These are phyloP conservation scores for Dryococelus australis DNA, from an alignment of 2,888 invertebrate species.

Conservation along the genomic window DNA sequence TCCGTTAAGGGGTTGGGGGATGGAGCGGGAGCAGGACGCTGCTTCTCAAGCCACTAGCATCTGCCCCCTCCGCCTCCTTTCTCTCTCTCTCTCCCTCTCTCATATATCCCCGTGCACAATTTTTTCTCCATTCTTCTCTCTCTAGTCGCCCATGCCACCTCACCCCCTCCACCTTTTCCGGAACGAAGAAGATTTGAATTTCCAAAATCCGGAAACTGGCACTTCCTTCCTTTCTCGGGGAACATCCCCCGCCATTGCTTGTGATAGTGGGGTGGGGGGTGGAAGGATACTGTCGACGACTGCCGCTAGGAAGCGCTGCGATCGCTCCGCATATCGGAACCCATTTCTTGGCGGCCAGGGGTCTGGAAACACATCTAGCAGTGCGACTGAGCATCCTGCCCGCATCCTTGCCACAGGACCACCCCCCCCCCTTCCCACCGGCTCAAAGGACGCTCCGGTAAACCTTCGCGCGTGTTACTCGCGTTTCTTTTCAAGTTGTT, in stretches of 20 bases:
- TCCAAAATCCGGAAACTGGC: slow-evolving; percentile 16
- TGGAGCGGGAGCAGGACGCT: not conserved
- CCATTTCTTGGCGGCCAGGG: not conserved
- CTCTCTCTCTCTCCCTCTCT: not conserved
- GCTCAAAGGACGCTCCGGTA: not conserved
- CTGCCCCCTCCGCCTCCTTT: too few species aligned
- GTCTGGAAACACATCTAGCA: not conserved
- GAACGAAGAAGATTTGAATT: slow-evolving; percentile 16
- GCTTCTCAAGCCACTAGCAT: not conserved
- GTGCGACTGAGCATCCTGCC: not conserved
- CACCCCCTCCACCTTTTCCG: not conserved
- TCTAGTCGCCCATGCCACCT: not conserved
- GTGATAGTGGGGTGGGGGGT: not conserved
- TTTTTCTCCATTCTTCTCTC: not conserved
- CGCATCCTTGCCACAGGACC: not conserved
- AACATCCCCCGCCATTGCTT: not conserved
- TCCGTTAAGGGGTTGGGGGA: not conserved
- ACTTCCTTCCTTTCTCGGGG: slow-evolving; percentile 16
- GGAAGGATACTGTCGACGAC: not conserved
- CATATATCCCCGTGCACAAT: not conserved
- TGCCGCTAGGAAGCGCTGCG: slow-evolving; percentile 6
- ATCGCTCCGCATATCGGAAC: slow-evolving; percentile 9
- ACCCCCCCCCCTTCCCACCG: not conserved
- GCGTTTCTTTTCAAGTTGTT: not conserved
- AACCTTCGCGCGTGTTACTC: not conserved